phyloP scores from a whole-genome alignment of 2,113 vertebrate species.

The Columbina picui region DNA sequence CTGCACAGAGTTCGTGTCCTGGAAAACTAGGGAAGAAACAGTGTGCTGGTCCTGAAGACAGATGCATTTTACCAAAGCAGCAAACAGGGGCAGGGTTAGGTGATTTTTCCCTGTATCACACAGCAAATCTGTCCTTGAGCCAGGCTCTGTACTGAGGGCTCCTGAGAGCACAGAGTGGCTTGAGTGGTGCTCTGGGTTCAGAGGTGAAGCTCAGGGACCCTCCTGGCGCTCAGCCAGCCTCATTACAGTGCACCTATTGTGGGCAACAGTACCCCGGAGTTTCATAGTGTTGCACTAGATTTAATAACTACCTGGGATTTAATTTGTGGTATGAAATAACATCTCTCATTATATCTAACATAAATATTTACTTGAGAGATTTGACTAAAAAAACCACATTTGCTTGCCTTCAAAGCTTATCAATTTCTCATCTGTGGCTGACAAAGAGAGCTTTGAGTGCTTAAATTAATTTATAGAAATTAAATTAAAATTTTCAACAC shows the following conservation, averaged over 20 bases:
- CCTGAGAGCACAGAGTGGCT: neutral
- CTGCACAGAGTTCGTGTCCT: neutral
- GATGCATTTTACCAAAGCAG: neutral
- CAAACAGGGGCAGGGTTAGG: rapidly evolving
- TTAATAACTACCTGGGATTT: conserved; percentile 43
- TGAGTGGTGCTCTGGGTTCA: neutral
- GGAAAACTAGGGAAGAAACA: neutral
- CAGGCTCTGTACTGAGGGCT: neutral
- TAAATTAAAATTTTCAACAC: conserved; percentile 81
- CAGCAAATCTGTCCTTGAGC: neutral
- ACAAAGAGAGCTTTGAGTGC: conserved; percentile 79
- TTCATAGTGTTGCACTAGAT: neutral
- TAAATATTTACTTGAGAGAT: conserved; percentile 70
- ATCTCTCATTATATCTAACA: conserved; percentile 41
- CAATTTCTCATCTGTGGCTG: conserved; percentile 69
- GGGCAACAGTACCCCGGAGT: neutral
- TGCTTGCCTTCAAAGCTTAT: conserved; percentile 71
- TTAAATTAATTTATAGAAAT: conserved; percentile 76
- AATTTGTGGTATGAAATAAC: conserved; percentile 42
- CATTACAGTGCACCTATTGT: neutral
- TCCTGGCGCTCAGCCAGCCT: neutral
- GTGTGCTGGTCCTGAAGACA: neutral
- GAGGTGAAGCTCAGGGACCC: neutral
- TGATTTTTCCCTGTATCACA: neutral
- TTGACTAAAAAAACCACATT: conserved; percentile 40